These are phyloP conservation scores for Nothura maculosa DNA, from an alignment of 2,797 vertebrate species.

Conservation along the genomic window DNA sequence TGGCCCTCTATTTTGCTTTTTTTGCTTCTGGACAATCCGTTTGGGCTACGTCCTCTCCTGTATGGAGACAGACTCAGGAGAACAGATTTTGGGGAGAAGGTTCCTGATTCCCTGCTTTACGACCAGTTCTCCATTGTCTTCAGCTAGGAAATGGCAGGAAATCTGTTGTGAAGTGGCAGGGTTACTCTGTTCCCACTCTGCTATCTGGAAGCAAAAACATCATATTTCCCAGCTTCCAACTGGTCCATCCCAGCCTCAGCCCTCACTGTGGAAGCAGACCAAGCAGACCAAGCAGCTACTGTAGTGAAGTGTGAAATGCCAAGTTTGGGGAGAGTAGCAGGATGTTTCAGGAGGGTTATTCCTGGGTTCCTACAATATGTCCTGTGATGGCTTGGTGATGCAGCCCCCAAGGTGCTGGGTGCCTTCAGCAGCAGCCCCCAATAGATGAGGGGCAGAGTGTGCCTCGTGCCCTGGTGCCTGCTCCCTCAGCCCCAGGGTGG, in stretches of 20 bases:
- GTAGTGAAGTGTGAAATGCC: not conserved
- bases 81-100: not conserved
- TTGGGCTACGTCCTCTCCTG: not conserved
- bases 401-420: not conserved
- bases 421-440: not conserved
- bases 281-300: not conserved
- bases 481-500: not conserved
- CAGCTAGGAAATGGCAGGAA: not conserved
- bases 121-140: not conserved
- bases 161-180: not conserved
- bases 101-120: not conserved
- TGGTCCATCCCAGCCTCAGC: not conserved
- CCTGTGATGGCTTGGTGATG: not conserved
- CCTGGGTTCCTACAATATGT: not conserved
- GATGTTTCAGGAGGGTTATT: not conserved
- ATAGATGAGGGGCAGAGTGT: not conserved
- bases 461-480: not conserved
- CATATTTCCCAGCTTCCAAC: not conserved
- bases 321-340: not conserved
- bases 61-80: not conserved
- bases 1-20: not conserved
- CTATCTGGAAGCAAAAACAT: not conserved
- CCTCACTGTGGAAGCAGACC: not conserved
- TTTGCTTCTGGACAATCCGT: not conserved
- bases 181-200: not conserved